phyloP scores from a whole-genome alignment of 2,888 invertebrate species.

The Polymixis lichenea region DNA sequence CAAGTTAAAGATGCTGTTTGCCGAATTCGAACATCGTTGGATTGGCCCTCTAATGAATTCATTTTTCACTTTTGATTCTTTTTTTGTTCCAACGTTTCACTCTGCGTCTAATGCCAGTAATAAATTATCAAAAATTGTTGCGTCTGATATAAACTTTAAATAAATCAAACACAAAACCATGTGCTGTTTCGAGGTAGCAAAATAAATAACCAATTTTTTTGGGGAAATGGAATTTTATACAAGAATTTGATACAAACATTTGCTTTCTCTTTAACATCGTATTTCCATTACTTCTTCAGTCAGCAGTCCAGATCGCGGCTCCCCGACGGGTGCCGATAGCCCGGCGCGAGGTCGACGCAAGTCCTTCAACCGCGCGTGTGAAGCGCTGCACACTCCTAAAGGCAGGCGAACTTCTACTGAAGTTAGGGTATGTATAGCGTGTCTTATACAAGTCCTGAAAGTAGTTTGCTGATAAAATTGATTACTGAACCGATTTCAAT shows the following conservation, averaged over 20 bases:
- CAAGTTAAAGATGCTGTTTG: neutral
- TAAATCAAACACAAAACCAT: neutral
- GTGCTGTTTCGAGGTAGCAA: neutral
- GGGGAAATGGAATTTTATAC: too few species aligned
- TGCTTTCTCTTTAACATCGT: neutral
- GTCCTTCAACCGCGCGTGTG: constrained; percentile 85
- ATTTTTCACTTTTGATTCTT: neutral
- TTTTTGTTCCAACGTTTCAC: neutral
- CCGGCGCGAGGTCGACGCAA: constrained; percentile 81
- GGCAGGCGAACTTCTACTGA: constrained; percentile 81
- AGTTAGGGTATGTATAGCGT: constrained; percentile 70
- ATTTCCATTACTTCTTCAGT: constrained; percentile 40
- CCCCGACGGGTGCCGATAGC: constrained; percentile 65
- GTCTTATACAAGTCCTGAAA: neutral
- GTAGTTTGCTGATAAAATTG: too few species aligned
- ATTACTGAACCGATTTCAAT: too few species aligned
- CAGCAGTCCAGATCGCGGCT: constrained; percentile 58
- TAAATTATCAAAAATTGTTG: neutral
- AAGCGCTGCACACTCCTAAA: constrained; percentile 85
- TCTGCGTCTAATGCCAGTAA: neutral
- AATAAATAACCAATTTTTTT: neutral
- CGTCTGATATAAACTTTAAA: neutral
- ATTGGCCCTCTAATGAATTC: neutral
- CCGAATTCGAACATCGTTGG: neutral
- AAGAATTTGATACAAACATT: neutral